A percentile compares a stretch with the other conserved stretches of the same genome.
phyloP scores from a whole-genome alignment of 2,797 vertebrate species.

The Coluber constrictor region DNA sequence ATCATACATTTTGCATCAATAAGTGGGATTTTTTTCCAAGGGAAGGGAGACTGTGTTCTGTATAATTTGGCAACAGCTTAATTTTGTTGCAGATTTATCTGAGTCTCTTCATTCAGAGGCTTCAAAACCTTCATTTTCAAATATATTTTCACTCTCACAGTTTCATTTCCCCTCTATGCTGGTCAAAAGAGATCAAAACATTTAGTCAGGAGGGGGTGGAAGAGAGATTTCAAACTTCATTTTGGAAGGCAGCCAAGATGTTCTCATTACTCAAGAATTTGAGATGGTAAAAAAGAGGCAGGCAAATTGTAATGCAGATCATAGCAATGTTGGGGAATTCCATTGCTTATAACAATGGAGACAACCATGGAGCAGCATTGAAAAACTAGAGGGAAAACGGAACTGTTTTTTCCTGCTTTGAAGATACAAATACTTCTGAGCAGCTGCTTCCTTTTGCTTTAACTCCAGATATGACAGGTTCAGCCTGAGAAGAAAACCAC shows the following conservation, averaged over 20 bases:
- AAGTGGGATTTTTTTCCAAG: neutral
- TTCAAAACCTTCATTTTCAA: conserved; percentile 21
- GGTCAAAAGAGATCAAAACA: conserved; percentile 44
- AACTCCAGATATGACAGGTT: conserved; percentile 21
- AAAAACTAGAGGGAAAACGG: neutral
- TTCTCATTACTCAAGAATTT: neutral
- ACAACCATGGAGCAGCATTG: conserved; percentile 21
- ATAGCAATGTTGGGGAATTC: conserved; percentile 47
- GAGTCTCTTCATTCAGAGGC: conserved; percentile 31
- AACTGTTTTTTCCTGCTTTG: conserved; percentile 8
- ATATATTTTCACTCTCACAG: neutral
- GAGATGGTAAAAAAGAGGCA: conserved; percentile 27
- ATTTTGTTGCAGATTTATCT: conserved; percentile 35
- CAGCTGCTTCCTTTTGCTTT: conserved; percentile 11
- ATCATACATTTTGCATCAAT: neutral
- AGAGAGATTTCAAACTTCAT: conserved; percentile 41
- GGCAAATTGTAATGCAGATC: conserved; percentile 57
- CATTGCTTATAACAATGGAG: conserved; percentile 23
- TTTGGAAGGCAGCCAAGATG: conserved; percentile 59
- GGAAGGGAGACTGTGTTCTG: neutral
- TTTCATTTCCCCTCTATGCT: conserved; percentile 1
- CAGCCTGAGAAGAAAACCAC: neutral
- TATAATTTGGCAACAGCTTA: neutral
- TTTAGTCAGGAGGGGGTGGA: conserved; percentile 30
- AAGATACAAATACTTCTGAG: neutral